phyloP scores from a whole-genome alignment of 2,888 invertebrate genomes.

The Latrodectus elegans region DNA sequence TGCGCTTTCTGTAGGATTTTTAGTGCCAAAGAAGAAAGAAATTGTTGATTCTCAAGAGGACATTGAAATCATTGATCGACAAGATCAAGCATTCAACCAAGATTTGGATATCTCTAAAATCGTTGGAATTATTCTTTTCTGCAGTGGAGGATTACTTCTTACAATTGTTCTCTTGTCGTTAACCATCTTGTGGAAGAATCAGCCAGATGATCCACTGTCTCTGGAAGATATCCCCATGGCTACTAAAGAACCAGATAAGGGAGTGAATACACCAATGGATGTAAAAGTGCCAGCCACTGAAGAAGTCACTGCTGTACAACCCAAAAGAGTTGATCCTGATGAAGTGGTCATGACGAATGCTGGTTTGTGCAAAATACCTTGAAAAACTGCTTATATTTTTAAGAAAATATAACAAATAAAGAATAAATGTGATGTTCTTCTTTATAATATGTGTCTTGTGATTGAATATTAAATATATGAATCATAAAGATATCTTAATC shows the following conservation, averaged over 20 bases:
- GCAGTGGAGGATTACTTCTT: conserved; percentile 76
- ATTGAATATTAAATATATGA: no score
- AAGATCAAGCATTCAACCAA: conserved; percentile 76
- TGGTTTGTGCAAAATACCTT: conserved; percentile 66
- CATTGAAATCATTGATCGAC: conserved; percentile 75
- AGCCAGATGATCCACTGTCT: conserved; percentile 27
- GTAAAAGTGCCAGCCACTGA: conserved; percentile 74
- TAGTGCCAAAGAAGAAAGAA: conserved; percentile 76
- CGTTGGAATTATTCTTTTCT: conserved; percentile 77
- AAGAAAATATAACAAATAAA: no score
- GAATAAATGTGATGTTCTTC: no score
- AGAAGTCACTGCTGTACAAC: conserved; percentile 75
- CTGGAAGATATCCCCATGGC: conserved; percentile 36
- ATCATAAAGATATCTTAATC: no score
- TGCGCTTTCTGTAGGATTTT: conserved; percentile 77
- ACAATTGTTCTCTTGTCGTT: conserved; percentile 76
- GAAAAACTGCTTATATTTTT: neutral
- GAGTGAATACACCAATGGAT: conserved; percentile 24
- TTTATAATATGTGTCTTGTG: no score
- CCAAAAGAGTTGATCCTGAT: conserved; percentile 72
- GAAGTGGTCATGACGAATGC: conserved; percentile 69
- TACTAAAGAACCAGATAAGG: neutral
- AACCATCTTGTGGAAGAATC: conserved; percentile 74
- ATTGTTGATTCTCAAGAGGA: conserved; percentile 74
- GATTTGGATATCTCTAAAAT: conserved; percentile 77